Evolutionary conservation across 2,113 vertebrate genomes (phyloP), one percentile per base, ranked within the genome.

Genomic region (Opisthocomus hoazin): DNA sequence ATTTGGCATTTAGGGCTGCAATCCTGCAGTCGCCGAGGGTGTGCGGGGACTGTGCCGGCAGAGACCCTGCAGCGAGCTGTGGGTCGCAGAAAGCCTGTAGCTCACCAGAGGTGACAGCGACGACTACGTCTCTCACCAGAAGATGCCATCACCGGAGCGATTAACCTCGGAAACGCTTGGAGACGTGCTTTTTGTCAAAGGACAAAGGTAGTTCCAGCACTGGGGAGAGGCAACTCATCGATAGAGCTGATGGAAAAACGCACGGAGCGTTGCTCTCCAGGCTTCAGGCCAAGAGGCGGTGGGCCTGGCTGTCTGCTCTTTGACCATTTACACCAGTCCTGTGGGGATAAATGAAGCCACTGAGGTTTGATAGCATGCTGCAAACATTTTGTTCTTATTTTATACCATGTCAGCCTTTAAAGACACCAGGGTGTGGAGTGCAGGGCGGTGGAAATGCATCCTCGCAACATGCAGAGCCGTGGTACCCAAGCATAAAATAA

Each of bases 31-130:
- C 3, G 12, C 22, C 4, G 6, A 27, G 54, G 22, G 3, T 17
- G 26, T 27, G 37, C 3, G 2, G 36, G 48, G 60, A 56, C 34
- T 0, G 9, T 10, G 41, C n/a, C 10, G 2, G 16, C 61, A 26
- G 26, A 29, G 54, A 15, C 30, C 19, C 26, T 0, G 0, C 0
- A 2, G n/a, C 0, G 0, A n/a, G n/a, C 64, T n/a, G 36, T 2
- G 4, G 64, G 48, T 37, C 8, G 4, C 36, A 74, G 48, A 29
- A 16, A 68, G 41, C 30, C 80, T 20, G 24, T 50, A 56, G 43
- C 68, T 84, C 66, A 21, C 54, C 21, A 24, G 65, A 63, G 91
- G 45, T 76, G 89, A 61, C 77, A 77, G 45, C 60, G 34, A 7
- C 1, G 12, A 34, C 27, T 75, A 5, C 1, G 10, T 43, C 54